Percentiles rank a stretch among this genome's conserved stretches.
Evolutionary conservation across 2,888 invertebrate genomes (phyloP).

Genomic region (Lithodes maja): DNA sequence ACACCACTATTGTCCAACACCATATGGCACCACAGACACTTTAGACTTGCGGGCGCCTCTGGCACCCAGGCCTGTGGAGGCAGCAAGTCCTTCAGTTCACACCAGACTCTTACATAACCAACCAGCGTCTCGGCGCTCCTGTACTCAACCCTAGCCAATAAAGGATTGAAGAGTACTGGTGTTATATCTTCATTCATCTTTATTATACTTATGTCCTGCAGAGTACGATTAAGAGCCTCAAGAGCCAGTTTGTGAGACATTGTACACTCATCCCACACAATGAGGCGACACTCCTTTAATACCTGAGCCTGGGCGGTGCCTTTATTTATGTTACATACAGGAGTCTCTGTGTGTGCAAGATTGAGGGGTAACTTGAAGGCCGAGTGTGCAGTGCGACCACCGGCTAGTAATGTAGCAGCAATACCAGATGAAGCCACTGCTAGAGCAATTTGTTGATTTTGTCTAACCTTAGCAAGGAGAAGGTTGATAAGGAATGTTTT

Average conservation of each 20-base stretch:
- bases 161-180: too few species aligned
- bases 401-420: conserved; percentile 72
- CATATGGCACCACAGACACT: too few species aligned
- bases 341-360: not conserved
- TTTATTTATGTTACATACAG: not conserved
- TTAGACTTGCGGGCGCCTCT: too few species aligned
- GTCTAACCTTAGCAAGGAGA: conserved; percentile 57
- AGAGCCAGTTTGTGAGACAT: conserved; percentile 74
- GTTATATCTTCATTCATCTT: too few species aligned
- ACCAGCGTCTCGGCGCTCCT: too few species aligned
- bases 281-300: conserved; percentile 69
- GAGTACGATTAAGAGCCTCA: conserved; percentile 73
- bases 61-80: too few species aligned
- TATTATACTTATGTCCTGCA: conserved; percentile 72
- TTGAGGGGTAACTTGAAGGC: conserved; percentile 7
- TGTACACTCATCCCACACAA: conserved; percentile 75
- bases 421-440: conserved; percentile 73
- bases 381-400: conserved; percentile 6
- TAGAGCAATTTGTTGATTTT: conserved; percentile 45
- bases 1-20: too few species aligned
- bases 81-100: too few species aligned
- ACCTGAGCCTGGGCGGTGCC: not conserved
- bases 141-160: too few species aligned
- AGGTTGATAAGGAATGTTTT: conserved; percentile 74
- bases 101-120: too few species aligned